Evolutionary conservation across 2,113 vertebrate genomes (phyloP), one percentile per base, ranked within the genome.

Genomic region (Recurvirostra avosetta): DNA sequence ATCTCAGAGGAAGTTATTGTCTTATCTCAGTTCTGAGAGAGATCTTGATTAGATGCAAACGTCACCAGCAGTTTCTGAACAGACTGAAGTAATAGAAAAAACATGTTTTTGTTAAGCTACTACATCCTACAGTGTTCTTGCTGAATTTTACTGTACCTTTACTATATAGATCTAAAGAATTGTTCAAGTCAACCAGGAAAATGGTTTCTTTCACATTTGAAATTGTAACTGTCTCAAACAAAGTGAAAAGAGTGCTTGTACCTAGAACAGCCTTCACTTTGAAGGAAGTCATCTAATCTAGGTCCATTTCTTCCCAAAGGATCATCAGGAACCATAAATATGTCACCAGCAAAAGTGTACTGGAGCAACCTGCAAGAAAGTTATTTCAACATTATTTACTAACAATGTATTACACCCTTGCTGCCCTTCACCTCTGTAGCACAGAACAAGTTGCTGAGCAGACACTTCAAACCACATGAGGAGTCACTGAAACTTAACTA

Each of bases 241-340:
- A 55, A 90, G 53, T n/a, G 41, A 80, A 78, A 73, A 67, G 9
- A 56, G 29, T 30, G 53, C 41, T 96, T 79, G 82, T 98, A 99
- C 99, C 98, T 98, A 90, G 61, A 88, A 90, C 19, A 81, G 92
- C 80, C 94, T 53, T 98, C 98, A 95, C 98, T 99, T 68, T 81
- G 97, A 80, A 99, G 98, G 95, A 99, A 99, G 58, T 97, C 83
- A 86, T 99, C 98, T 59, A 99, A 94, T 68, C 98, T 98, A 58
- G 99, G 99, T 38, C 99, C 99, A 5, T 98, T 94, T 97, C 98
- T 99, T 86, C 99, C 99, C 97, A 99, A 97, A 47, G 99, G 99
- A 97, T 99, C 99, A 92, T 99, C 99, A 32, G 99, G 99, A 98
- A 99, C 99, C 99, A 99, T 99, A 97, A 99, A 99, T 96, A 99